Conservation (phyloP, 2,113 vertebrate genomes). For the Podilymbus podiceps region DNA sequence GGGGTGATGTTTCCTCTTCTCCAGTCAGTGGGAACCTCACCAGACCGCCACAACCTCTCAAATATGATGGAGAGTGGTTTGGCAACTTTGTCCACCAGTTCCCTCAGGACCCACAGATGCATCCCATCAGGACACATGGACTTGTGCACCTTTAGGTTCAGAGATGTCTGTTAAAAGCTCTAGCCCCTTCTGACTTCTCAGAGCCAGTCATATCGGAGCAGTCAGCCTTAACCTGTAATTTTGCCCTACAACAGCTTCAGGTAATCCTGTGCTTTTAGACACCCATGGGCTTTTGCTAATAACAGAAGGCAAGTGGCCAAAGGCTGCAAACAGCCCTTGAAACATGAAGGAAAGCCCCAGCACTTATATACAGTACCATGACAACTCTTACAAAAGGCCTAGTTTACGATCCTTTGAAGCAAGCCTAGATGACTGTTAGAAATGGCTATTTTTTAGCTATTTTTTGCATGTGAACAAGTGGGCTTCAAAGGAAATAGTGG, state of each 20-base stretch:
- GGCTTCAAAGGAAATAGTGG: background rate
- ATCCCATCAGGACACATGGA: too few relatives aligned
- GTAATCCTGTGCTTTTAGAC: background rate
- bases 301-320: background rate
- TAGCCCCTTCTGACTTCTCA: background rate
- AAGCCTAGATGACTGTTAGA: background rate
- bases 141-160: background rate
- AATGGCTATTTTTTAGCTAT: background rate
- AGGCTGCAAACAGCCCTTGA: background rate
- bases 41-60: too few relatives aligned
- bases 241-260: background rate
- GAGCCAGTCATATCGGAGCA: background rate
- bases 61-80: too few relatives aligned
- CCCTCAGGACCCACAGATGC: too few relatives aligned
- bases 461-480: background rate
- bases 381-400: background rate
- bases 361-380: too few relatives aligned
- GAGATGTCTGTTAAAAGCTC: background rate
- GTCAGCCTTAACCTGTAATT: background rate
- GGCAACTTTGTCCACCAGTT: too few relatives aligned
- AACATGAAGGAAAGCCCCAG: background rate
- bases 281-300: background rate
- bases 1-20: too few relatives aligned
- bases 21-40: too few relatives aligned
- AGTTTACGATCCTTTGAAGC: background rate